Evolutionary conservation across 2,797 vertebrate genomes (phyloP).

Genomic region (Adrianichthys oophorus): DNA sequence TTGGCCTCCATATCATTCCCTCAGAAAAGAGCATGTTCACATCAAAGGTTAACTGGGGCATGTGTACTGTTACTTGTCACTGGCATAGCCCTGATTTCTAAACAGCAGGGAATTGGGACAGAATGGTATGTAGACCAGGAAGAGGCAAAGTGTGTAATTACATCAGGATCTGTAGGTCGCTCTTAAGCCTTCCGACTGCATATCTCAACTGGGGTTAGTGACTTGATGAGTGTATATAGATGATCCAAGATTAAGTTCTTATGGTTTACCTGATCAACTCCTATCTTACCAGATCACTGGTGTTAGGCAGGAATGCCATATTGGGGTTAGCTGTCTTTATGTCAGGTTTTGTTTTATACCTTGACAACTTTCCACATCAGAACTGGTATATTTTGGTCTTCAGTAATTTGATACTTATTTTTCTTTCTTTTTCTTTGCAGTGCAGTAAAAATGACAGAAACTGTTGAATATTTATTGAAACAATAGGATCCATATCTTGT

Average conservation of each 20-base stretch:
- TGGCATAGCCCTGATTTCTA: slow-evolving; percentile 64
- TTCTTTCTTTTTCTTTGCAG: too few species aligned
- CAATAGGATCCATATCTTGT: too few species aligned
- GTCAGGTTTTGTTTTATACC: too few species aligned
- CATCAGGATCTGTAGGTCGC: slow-evolving; percentile 50
- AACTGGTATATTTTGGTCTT: too few species aligned
- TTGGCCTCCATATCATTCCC: slow-evolving; percentile 69
- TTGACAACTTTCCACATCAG: too few species aligned
- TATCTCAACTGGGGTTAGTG: slow-evolving; percentile 31
- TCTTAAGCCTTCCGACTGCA: slow-evolving; percentile 32
- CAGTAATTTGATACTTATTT: too few species aligned
- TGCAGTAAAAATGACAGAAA: too few species aligned
- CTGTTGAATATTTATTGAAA: too few species aligned
- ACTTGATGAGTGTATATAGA: slow-evolving; percentile 50
- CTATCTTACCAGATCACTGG: too few species aligned
- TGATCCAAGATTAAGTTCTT: slow-evolving; percentile 48
- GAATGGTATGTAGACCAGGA: slow-evolving; percentile 60
- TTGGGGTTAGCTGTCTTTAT: too few species aligned
- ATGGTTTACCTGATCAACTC: slow-evolving; percentile 18
- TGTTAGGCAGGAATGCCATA: too few species aligned
- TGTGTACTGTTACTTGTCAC: slow-evolving; percentile 77
- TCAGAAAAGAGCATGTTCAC: slow-evolving; percentile 68
- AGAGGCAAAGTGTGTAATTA: slow-evolving; percentile 63
- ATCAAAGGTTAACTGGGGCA: slow-evolving; percentile 77
- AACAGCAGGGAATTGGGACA: slow-evolving; percentile 71